A percentile compares a stretch with the other conserved stretches of the same genome.
Conservation (phyloP, 2,113 vertebrate genomes). For the Aplodontia rufa region DNA sequence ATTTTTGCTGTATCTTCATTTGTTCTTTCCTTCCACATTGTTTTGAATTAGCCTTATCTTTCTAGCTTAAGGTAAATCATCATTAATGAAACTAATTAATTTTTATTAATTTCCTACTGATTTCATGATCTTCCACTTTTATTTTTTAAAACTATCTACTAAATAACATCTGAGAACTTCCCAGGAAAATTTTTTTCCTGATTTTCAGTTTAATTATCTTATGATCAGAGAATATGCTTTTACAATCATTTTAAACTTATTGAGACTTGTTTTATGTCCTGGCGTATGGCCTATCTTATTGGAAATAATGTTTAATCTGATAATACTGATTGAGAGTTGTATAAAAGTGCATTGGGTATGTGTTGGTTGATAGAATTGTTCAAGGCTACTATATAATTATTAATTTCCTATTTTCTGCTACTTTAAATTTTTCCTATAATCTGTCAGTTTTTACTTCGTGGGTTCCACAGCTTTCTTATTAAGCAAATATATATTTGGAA, state of each 20-base stretch:
- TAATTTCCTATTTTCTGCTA: not conserved
- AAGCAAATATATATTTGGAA: not conserved
- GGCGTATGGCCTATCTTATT: not conserved
- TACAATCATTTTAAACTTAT: slow-evolving; percentile 22
- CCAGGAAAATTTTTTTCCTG: not conserved
- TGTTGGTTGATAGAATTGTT: not conserved
- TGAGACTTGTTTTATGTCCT: no score
- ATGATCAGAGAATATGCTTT: not conserved
- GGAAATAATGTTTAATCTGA: not conserved
- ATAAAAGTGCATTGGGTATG: not conserved
- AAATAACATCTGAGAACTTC: no score
- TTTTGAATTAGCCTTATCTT: no score
- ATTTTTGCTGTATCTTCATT: no score
- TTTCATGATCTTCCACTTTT: no score
- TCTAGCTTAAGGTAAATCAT: no score
- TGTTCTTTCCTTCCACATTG: no score
- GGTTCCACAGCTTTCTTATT: not conserved
- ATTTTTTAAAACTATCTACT: no score
- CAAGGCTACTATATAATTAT: not conserved
- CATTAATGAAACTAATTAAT: no score
- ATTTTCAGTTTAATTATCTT: slow-evolving; percentile 26
- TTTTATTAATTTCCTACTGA: no score
- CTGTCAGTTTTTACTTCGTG: not conserved
- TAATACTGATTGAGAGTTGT: not conserved
- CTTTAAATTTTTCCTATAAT: not conserved